Base-by-base conservation (phyloP, 2,888 invertebrate species). In the Odiellus spinosus region DNA sequence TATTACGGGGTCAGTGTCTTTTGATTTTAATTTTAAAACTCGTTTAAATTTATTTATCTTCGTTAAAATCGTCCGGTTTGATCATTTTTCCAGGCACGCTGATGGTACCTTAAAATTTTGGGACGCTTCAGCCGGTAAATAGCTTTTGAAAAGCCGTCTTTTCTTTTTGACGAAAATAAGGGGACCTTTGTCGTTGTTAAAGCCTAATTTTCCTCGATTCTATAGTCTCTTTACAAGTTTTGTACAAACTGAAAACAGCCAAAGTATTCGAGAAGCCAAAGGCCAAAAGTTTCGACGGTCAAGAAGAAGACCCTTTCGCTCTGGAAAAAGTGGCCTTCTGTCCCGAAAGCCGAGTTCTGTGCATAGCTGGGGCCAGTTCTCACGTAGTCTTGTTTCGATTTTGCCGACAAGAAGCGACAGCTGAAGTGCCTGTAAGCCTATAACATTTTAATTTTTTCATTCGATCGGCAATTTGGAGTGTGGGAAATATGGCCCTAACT, bases 91-190 rank as follows among this genome's bases (percentile, higher is more conserved):
- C 70, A 87, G 90, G 44, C 95, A 96, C 70, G 86, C 93, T 55
- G 98, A 99, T 70, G 98, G 98, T 45, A 91, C 91, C 63, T 75
- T 99, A 48, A 95, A 95, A 68, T 98, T 98, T 70, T 98, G 96
- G 96, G 96, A 98, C 68, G 51, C 51, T 4, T 53, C 51, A 18
- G 45, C 53, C 42, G 51, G 51, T 53, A 43, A n/a, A 40, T 43
- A 10, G 0, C n/a, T 26, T 39, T 14, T 50, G 6, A n/a, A n/a
- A n/a, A n/a, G n/a, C n/a, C n/a, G n/a, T n/a, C n/a, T n/a, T n/a
- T n/a, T n/a, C n/a, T n/a, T n/a, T n/a, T n/a, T n/a, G n/a, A n/a
- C n/a, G n/a, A n/a, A n/a, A n/a, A n/a, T n/a, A n/a, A n/a, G n/a
- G n/a, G n/a, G n/a, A n/a, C n/a, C n/a, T n/a, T n/a, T n/a, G n/a